Percentiles rank a stretch among this genome's conserved stretches.
phyloP scores from a whole-genome alignment of 2,113 vertebrate species.

The Pygoscelis adeliae region DNA sequence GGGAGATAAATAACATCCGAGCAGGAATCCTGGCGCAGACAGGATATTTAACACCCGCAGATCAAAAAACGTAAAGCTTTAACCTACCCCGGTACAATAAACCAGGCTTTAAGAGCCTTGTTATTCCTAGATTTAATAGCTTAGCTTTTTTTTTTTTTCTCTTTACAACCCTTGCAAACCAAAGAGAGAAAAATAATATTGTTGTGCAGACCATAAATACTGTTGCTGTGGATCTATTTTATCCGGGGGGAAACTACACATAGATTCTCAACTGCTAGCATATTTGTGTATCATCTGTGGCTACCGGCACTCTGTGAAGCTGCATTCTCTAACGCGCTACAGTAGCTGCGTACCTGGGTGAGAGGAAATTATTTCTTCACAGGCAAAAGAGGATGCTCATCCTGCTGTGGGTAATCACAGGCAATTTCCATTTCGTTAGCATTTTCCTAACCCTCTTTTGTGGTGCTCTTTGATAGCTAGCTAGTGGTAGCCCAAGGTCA shows the following conservation, averaged over 20 bases:
- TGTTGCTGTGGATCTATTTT: constrained; percentile 44
- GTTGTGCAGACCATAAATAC: constrained; percentile 58
- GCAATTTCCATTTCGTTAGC: constrained; percentile 36
- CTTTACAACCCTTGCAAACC: constrained; percentile 68
- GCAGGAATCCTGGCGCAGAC: constrained; percentile 45
- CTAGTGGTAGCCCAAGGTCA: constrained; percentile 22
- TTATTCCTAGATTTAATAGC: constrained; percentile 71
- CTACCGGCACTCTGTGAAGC: background rate
- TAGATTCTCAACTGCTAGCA: background rate
- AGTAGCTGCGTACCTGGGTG: background rate
- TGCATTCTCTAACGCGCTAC: background rate
- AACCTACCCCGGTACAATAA: constrained; percentile 66
- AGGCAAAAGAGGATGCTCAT: constrained; percentile 46
- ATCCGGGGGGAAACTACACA: background rate
- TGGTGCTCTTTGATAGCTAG: background rate
- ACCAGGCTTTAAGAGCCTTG: constrained; percentile 68
- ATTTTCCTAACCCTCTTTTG: background rate
- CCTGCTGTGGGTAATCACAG: background rate
- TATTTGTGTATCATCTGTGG: background rate
- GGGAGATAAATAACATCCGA: constrained; percentile 32
- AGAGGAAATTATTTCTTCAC: constrained; percentile 45
- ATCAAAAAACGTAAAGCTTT: constrained; percentile 64
- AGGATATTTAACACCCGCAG: constrained; percentile 62
- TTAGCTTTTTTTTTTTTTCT: constrained; percentile 23
- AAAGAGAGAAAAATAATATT: constrained; percentile 68